Percentiles rank a stretch among this genome's conserved stretches.
Evolutionary conservation across 2,888 invertebrate species (phyloP).

Genomic region (Morpho achilles): DNA sequence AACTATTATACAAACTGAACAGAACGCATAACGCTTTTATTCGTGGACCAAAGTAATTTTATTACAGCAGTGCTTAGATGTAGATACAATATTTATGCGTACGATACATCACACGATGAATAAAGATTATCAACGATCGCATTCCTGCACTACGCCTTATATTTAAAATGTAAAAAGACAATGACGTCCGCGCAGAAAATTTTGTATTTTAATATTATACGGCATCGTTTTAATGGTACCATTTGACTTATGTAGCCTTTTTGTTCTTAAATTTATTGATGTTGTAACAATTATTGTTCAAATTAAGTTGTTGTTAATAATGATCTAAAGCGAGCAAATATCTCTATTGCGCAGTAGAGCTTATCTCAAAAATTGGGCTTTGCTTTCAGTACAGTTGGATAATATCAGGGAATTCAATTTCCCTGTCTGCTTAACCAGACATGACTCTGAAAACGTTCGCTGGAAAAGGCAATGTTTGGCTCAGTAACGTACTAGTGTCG

Average conservation of each 20-base stretch:
- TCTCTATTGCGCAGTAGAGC: too few relatives aligned
- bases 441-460: too few relatives aligned
- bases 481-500: too few relatives aligned
- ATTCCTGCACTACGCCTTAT: conserved; percentile 13
- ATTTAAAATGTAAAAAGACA: conserved; percentile 14
- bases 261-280: conserved; percentile 12
- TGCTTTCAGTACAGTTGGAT: too few relatives aligned
- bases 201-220: conserved; percentile 16
- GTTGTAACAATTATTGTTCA: conserved; percentile 15
- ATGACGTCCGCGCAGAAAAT: conserved; percentile 10
- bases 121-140: conserved; percentile 17
- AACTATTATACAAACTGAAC: background rate
- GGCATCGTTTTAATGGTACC: conserved; percentile 12
- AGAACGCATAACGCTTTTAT: conserved; percentile 4
- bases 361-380: too few relatives aligned
- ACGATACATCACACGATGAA: conserved; percentile 13
- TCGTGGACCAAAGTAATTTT: conserved; percentile 8
- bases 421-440: too few relatives aligned
- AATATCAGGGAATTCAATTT: too few relatives aligned
- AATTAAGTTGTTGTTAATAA: conserved; percentile 12
- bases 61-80: conserved; percentile 16
- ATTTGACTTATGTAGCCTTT: conserved; percentile 16
- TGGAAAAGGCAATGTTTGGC: too few relatives aligned
- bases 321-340: background rate
- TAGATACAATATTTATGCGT: conserved; percentile 22